Percentiles rank a stretch among this genome's conserved stretches.
Conservation (phyloP, 2,888 invertebrate species). For the Argyra leucocephala region DNA sequence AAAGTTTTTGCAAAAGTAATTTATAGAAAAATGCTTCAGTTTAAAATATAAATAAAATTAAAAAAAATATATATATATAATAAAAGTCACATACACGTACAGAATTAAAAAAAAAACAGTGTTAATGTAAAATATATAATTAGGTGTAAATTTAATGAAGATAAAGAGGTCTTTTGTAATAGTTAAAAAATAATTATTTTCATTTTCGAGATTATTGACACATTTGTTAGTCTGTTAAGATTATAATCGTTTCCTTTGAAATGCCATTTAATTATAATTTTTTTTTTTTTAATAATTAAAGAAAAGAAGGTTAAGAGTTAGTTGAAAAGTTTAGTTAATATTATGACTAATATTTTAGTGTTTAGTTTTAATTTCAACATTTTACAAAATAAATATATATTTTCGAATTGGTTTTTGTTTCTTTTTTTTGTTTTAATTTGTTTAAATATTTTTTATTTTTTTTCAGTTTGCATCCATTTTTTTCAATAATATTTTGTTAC, state of each 20-base stretch:
- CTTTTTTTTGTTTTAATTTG: background rate
- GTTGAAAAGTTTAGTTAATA: background rate
- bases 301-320: background rate
- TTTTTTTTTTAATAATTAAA: background rate
- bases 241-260: background rate
- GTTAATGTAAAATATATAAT: background rate
- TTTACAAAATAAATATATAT: background rate
- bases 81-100: background rate
- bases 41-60: background rate
- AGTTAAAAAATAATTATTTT: background rate
- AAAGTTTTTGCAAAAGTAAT: background rate
- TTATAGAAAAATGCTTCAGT: background rate
- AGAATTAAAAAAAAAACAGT: background rate
- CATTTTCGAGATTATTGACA: background rate
- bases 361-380: background rate
- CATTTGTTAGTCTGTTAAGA: background rate
- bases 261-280: slow-evolving; percentile 6
- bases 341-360: background rate
- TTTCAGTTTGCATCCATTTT: background rate
- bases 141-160: background rate
- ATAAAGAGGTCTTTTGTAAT: background rate
- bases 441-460: background rate
- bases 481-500: background rate
- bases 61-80: background rate
- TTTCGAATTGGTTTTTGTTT: background rate